Base-by-base conservation (phyloP, 2,797 vertebrate genomes). In the Monodelphis domestica region DNA sequence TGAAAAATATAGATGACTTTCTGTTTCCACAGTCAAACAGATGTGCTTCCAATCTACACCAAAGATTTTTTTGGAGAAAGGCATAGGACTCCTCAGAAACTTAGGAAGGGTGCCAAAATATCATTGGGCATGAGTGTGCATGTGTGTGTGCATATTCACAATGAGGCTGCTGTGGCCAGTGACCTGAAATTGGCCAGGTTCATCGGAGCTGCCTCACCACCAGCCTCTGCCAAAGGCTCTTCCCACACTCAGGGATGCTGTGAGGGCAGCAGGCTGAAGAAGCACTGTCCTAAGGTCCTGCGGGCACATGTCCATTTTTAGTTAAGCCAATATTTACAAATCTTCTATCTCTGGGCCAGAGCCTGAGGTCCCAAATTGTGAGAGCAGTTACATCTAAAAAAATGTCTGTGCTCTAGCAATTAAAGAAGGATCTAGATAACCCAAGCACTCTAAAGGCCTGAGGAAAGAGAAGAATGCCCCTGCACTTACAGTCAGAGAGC, bases 111-210 rank as follows among this genome's bases (percentile, higher is more conserved):
- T 55, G 53, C 38, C 3, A 57, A 45, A 38, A 51, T 17, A 29
- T 57, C 92, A 21, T n/a, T n/a, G n/a, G n/a, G n/a, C n/a, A n/a
- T n/a, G 53, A 5, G 11, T 11, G 53, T 53, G 53, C 28, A 11
- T 53, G n/a, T n/a, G n/a, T 57, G 11, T 11, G n/a, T n/a, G 53
- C 53, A 11, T 11, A 53, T 11, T 5, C 53, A 33, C 33, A 70
- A 33, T 5, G 10, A 0, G 6, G 24, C 55, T 50, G 26, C 0
- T 9, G 5, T 4, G 5, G 7, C 14, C 89, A 29, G 53, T 6
- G 1, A 51, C 5, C 5, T 26, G 51, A 54, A 91, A 87, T 4
- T 45, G 53, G 51, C 45, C 17, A 12, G 21, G 28, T 30, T 54
- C 28, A 30, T 54, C 54, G 33, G 38, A 38, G 53, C 29, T 3